Conservation (phyloP, 2,797 vertebrate species). For the Aythya fuligula region DNA sequence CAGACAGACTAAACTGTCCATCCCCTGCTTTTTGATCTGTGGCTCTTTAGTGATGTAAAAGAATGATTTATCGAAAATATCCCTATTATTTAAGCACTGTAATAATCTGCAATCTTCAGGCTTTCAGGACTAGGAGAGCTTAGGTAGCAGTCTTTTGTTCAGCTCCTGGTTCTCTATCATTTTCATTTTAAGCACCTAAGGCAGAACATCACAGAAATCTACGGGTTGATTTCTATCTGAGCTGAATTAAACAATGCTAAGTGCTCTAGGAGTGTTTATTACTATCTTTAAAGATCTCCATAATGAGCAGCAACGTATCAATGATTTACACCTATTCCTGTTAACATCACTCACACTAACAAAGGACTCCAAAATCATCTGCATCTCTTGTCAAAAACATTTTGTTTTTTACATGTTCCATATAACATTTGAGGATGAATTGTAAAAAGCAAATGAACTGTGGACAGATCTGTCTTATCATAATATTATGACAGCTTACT, state of each 20-base stretch:
- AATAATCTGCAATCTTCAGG: conserved; percentile 32
- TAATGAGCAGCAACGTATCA: neutral
- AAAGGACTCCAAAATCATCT: neutral
- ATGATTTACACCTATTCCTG: neutral
- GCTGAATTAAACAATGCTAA: neutral
- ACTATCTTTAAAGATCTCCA: neutral
- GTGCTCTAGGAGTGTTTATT: neutral
- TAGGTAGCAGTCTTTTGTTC: conserved; percentile 7
- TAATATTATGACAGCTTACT: conserved; percentile 13
- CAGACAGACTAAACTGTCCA: conserved; percentile 25
- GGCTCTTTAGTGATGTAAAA: conserved; percentile 16
- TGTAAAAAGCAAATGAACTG: neutral
- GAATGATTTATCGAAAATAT: conserved; percentile 24
- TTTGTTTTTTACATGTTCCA: neutral
- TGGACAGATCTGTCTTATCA: neutral
- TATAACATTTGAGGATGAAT: neutral
- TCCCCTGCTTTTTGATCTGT: conserved; percentile 3
- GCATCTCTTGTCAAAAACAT: neutral
- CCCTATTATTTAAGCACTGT: conserved; percentile 10
- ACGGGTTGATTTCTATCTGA: neutral
- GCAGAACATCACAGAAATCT: neutral
- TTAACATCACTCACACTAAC: neutral
- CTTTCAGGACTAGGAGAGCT: neutral
- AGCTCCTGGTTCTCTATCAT: neutral
- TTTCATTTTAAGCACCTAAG: conserved; percentile 14